Evolutionary conservation across 1,140 invertebrate genomes (phyloP), one percentile per base, ranked within the genome.

Genomic region (Saccostrea glomerata): DNA sequence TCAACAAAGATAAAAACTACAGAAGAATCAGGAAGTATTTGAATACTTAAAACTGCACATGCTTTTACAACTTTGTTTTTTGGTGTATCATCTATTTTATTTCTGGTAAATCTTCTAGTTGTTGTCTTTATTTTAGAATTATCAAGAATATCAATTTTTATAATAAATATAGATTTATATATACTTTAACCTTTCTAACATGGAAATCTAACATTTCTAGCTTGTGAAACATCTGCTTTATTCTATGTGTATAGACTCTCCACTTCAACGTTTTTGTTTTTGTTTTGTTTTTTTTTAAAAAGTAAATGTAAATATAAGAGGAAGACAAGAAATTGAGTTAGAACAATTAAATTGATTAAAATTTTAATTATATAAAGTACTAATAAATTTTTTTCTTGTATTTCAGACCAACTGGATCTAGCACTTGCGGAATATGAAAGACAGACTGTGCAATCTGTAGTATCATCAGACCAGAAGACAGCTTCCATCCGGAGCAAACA

Each of bases 401-500:
- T 92, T 92, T 47, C 90, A 94, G 94, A 93, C 85, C 91, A 92
- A 90, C 90, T 94, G 6, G 94, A 94, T 87, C 84, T 92, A 54
- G 91, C 93, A 25, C 88, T 94, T 58, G 92, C 92, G 5, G 89
- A 92, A 56, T 93, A 92, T 91, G 93, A 94, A 60, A 83, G 83
- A 66, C 60, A 85, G 40, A 58, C 17, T 36, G 84, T 56, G 84
- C 84, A 82, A 47, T 63, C 40, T n/a, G 82, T 85, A 20, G 82
- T 63, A 17, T 86, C 87, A 87, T 70, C 87, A 17, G 90, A 91
- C 85, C 88, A 90, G 55, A 94, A 94, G 86, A 93, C 92, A 15
- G 94, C 94, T 15, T 95, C 94, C 3, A 94, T 95, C 15, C 85
- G 93, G n/a, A 91, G 90, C n/a, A 88, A 93, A 60, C 94, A 92